A percentile compares a stretch with the other conserved stretches of the same genome.
Evolutionary conservation across 2,888 invertebrate genomes (phyloP).

Genomic region (Galerucella calmariensis): DNA sequence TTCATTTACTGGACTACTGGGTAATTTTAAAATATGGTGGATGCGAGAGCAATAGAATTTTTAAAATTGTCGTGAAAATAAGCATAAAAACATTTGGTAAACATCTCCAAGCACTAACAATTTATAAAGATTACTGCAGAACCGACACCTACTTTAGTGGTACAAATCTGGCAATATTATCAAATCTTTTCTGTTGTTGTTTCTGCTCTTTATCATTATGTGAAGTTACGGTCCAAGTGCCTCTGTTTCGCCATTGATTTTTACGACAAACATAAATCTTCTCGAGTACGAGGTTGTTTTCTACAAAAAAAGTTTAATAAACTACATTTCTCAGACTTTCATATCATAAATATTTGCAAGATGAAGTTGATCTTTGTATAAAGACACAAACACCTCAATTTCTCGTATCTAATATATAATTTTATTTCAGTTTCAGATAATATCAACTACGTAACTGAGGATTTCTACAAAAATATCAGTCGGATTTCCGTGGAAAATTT

Average conservation of each 20-base stretch:
- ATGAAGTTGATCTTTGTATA: neutral
- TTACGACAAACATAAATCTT: constrained; percentile 5
- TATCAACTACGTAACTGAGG: constrained; percentile 58
- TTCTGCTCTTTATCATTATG: neutral
- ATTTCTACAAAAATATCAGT: constrained; percentile 70
- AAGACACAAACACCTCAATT: neutral
- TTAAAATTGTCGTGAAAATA: too few species aligned
- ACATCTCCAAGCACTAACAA: too few species aligned
- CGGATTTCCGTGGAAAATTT: constrained; percentile 68
- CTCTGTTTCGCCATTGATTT: constrained; percentile 1
- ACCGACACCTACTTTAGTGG: neutral
- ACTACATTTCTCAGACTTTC: neutral
- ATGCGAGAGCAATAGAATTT: too few species aligned
- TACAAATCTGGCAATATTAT: neutral
- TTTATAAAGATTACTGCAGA: too few species aligned
- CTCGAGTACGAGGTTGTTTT: neutral
- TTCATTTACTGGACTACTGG: too few species aligned
- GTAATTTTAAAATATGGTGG: too few species aligned
- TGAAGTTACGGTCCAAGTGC: constrained; percentile 8
- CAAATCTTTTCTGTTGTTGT: neutral
- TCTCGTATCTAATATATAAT: constrained; percentile 3
- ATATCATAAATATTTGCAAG: neutral
- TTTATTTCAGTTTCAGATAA: constrained; percentile 45
- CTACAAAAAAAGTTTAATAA: constrained; percentile 6
- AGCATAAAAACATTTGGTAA: too few species aligned